phyloP scores from a whole-genome alignment of 2,888 invertebrate species.

The Furcula furcula region DNA sequence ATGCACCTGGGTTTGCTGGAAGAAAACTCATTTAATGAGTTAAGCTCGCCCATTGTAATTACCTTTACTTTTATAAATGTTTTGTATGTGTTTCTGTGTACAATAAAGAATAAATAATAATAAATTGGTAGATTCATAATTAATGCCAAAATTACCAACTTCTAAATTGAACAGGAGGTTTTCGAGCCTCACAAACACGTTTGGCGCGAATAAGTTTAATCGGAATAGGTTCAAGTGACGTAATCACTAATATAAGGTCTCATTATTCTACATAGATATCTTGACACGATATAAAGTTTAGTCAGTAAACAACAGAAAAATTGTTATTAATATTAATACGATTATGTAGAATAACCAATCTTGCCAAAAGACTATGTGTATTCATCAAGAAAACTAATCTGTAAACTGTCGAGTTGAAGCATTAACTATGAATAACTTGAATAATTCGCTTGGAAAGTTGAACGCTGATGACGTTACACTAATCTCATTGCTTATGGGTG shows the following conservation, averaged over 20 bases:
- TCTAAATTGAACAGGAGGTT: too few species aligned
- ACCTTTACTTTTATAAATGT: too few species aligned
- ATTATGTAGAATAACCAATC: conserved; percentile 1
- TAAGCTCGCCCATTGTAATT: too few species aligned
- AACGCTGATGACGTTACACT: conserved; percentile 35
- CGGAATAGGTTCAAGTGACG: conserved; percentile 9
- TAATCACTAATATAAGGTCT: conserved; percentile 17
- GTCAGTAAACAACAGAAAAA: conserved; percentile 5
- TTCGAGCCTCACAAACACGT: conserved; percentile 20
- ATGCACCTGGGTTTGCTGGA: too few species aligned
- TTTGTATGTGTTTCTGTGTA: too few species aligned
- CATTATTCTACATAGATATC: conserved; percentile 23
- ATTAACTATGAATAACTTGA: conserved; percentile 30
- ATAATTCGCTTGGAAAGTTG: conserved; percentile 42
- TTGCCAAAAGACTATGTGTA: conserved; percentile 7
- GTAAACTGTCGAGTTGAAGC: conserved; percentile 14
- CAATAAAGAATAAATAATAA: too few species aligned
- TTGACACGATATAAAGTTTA: conserved; percentile 21
- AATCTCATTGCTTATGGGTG: conserved; percentile 42
- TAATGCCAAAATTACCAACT: too few species aligned
- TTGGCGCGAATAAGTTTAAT: conserved; percentile 14
- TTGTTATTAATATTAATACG: neutral
- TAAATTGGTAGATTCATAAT: too few species aligned
- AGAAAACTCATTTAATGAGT: too few species aligned
- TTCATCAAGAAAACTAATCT: conserved; percentile 10